Evolutionary conservation across 2,113 vertebrate genomes (phyloP), one percentile per base, ranked within the genome.

Genomic region (Acanthisitta chloris): DNA sequence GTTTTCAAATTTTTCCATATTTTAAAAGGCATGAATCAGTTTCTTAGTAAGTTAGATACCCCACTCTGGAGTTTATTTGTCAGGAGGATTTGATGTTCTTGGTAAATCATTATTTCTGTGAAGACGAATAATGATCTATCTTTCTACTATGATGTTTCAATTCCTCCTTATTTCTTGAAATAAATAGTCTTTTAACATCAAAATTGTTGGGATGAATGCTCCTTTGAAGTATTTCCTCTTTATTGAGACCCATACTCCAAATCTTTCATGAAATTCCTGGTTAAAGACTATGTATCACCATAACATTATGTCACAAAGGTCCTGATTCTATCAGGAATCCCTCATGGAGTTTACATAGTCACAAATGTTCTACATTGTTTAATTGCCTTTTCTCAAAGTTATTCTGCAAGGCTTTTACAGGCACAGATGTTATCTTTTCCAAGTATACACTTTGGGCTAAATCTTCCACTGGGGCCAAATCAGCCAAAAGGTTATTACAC

Each of bases 401-500:
- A 43, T 59, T 85, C 59, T 83, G 57, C 23, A 58, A 64, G 28
- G 10, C 26, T 87, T 86, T 92, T 92, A 33, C 77, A 78, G 65
- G 70, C 65, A 83, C 52, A 83, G 82, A 92, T 96, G 49, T 81
- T 92, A 78, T 81, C 54, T 78, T 95, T 90, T 82, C 57, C 26
- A 86, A 91, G 29, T 67, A 85, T 65, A 86, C 43, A 76, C 58
- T 95, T 81, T 69, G 31, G 81, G 74, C 36, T 92, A 72, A 59
- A 80, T 67, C 64, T 96, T 92, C 81, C 65, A 58, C 3, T 77
- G 74, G 55, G 73, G 38, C 57, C 78, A 88, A 92, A 81, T 79
- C 80, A 81, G 79, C 34, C 6, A 40, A 92, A 84, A 81, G 61
- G 61, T 83, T 88, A 52, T 64, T 91, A 72, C 24, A 38, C 17